These are phyloP conservation scores for Regulus satrapa DNA, from an alignment of 2,113 vertebrate species.

Conservation along the genomic window DNA sequence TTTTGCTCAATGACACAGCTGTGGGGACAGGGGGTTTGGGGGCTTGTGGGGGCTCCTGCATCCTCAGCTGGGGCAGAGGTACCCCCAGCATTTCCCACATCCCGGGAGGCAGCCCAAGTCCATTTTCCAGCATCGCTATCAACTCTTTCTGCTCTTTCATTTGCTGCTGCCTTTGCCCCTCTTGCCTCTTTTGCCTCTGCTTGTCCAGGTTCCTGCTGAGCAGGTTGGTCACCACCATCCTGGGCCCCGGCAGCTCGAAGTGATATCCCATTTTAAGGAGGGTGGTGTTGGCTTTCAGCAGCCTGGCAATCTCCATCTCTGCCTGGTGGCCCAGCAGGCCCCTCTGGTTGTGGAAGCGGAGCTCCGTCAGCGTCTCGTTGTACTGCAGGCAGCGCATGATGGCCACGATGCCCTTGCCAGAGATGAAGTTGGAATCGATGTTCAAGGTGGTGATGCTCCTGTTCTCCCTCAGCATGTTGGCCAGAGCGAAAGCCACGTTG, in stretches of 20 bases:
- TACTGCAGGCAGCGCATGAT: constrained; percentile 96
- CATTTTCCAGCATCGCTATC: constrained; percentile 84
- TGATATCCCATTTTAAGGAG: constrained; percentile 97
- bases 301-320: constrained; percentile 93
- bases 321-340: constrained; percentile 95
- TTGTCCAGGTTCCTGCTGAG: constrained; percentile 91
- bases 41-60: constrained; percentile 35
- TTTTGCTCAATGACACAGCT: neutral
- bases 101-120: constrained; percentile 84
- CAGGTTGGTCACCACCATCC: constrained; percentile 97
- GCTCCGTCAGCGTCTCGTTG: constrained; percentile 90
- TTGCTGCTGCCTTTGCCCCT: constrained; percentile 87
- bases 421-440: constrained; percentile 92
- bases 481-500: constrained; percentile 82
- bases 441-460: constrained; percentile 89
- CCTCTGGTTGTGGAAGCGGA: constrained; percentile 98
- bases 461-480: constrained; percentile 96
- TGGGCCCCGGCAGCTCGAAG: constrained; percentile 91
- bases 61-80: constrained; percentile 63
- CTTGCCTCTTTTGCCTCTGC: constrained; percentile 88
- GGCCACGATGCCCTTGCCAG: constrained; percentile 91
- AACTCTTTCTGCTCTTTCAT: constrained; percentile 81
- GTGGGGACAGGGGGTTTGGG: constrained; percentile 10
- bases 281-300: constrained; percentile 91
- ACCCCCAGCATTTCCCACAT: constrained; percentile 86